Percentiles rank a stretch among this genome's conserved stretches.
Evolutionary conservation across 2,888 invertebrate species (phyloP).

Genomic region (Operophtera brumata): DNA sequence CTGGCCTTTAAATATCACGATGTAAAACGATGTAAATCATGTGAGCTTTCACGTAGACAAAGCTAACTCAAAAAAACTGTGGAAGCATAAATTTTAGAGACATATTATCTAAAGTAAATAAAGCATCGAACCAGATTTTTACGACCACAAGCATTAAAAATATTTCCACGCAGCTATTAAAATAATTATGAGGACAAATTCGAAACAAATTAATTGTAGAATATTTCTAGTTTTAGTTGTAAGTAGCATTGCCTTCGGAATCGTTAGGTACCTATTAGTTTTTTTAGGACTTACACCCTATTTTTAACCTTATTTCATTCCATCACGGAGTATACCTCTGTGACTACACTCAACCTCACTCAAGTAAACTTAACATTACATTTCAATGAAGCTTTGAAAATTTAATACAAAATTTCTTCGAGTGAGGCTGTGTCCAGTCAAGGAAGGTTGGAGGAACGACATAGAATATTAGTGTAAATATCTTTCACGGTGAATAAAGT

Average conservation of each 20-base stretch:
- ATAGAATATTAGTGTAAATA: no score
- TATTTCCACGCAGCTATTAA: constrained; percentile 22
- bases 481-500: no score
- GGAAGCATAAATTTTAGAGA: constrained; percentile 10
- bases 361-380: no score
- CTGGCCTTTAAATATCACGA: not conserved
- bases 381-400: no score
- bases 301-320: no score
- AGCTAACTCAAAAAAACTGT: constrained; percentile 17
- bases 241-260: not conserved
- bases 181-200: constrained; percentile 21
- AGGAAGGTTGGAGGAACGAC: no score
- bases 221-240: not conserved
- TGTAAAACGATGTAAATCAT: not conserved
- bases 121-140: not conserved
- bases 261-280: not conserved
- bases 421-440: no score
- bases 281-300: no score
- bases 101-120: constrained; percentile 15
- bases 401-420: no score
- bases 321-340: no score
- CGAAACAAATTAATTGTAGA: constrained; percentile 3
- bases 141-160: constrained; percentile 16
- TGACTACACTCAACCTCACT: no score
- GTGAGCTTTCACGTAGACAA: constrained; percentile 1